Evolutionary conservation across 2,797 vertebrate genomes (phyloP), one percentile per base, ranked within the genome.

Genomic region (Heliangelus exortis): DNA sequence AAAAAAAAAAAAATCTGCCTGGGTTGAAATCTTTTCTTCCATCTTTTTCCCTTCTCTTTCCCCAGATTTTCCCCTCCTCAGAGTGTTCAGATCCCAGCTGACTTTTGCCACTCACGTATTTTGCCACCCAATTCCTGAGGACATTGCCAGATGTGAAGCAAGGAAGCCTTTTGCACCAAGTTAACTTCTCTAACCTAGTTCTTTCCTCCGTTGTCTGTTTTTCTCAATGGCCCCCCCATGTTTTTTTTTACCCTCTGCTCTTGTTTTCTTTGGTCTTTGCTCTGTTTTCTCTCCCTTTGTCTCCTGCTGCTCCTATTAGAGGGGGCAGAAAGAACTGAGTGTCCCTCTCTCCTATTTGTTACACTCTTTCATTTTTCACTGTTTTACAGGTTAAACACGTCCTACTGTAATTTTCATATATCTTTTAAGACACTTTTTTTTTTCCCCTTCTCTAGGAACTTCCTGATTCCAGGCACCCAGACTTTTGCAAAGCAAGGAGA

Each of bases 51-150:
- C 80, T 89, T 74, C 78, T 89, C n/a, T 36, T 76, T 76, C 62
- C 31, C 51, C 22, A 3, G 71, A 57, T 93, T 88, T 91, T 79
- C 47, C 61, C 67, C 58, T 87, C 90, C n/a, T 71, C 34, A 45
- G 17, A 23, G 29, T 23, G 10, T 54, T 80, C 29, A 57, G 43
- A 72, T 51, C 84, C 28, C 34, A 31, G 71, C 10, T 2, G 39
- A 28, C 61, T 54, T 26, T 45, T 89, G 59, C 57, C 2, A 0
- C 47, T 59, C 20, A 3, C 39, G 22, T 50, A 15, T 72, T 95
- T 93, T 91, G 69, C 78, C 84, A 76, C 79, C 36, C 48, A 18
- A 54, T 88, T 94, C 96, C 78, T 58, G 21, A 54, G 51, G 33
- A 65, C 76, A 41, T 26, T 45, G 54, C 78, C 57, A 84, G 89